Evolutionary conservation across 2,113 vertebrate species (phyloP), one percentile per base, ranked within the genome.

Genomic region (human): DNA sequence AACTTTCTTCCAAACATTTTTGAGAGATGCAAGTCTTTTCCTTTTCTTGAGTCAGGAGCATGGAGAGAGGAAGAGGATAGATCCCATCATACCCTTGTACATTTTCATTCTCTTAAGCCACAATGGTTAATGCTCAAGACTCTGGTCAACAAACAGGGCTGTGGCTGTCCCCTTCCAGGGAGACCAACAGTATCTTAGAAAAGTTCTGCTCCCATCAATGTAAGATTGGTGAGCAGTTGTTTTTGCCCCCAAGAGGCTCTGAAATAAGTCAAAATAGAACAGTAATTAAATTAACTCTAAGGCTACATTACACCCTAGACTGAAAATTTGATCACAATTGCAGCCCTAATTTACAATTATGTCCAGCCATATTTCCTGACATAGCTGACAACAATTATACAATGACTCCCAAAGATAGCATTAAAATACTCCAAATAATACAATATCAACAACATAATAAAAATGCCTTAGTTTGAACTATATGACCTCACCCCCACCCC

Each of bases 301-400:
- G 27, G 75, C 6, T 82, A 68, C 22, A 48, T 70, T 88, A 88
- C 7, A 76, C 57, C 10, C 32, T 16, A 73, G n/a, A 23, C 32
- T 94, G 48, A 91, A 73, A 94, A 87, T 87, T 57, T 82, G 87
- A n/a, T 81, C 88, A 91, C 40, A 52, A 48, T 20, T 94, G 75
- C 91, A 86, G 75, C 38, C 25, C 66, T 25, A 68, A 82, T 94
- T 96, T 94, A 94, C 61, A 90, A 87, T 66, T 91, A 68, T 40
- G 57, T 45, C 72, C n/a, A 87, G 18, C 5, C 55, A 82, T 59
- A 81, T 55, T 91, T 81, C 66, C 35, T 75, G 38, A 52, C 17
- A 68, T 48, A 82, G 48, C 2, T 94, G 81, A 82, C 38, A 82
- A 75, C 75, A 50, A 73, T 87, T 91, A 87, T 72, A 78, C 35